Evolutionary conservation across 2,888 invertebrate species (phyloP).

Genomic region (Drosophila fungiperda): DNA sequence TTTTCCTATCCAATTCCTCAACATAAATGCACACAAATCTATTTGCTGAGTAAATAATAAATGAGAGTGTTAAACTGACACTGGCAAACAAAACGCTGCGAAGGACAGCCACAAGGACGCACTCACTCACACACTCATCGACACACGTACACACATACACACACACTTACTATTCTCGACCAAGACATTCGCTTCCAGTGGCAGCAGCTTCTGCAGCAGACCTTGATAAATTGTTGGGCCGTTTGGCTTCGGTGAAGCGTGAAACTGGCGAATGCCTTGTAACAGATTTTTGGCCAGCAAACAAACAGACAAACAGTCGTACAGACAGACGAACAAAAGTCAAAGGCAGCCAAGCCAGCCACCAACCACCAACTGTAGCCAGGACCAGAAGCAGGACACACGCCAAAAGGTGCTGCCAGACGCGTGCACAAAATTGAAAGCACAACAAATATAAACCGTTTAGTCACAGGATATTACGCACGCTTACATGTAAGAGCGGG

Average conservation of each 20-base stretch:
- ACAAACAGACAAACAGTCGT: conserved; percentile 43
- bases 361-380: conserved; percentile 63
- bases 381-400: conserved; percentile 29
- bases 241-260: conserved; percentile 65
- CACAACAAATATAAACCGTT: conserved; percentile 85
- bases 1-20: conserved; percentile 14
- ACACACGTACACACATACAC: neutral
- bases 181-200: conserved; percentile 72
- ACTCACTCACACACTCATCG: neutral
- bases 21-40: conserved; percentile 42
- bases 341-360: conserved; percentile 70
- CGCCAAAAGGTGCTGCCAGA: conserved; percentile 53
- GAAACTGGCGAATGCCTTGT: conserved; percentile 74
- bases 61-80: conserved; percentile 73
- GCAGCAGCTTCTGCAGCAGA: conserved; percentile 37
- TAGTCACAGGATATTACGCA: conserved; percentile 86
- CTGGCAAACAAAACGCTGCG: conserved; percentile 59
- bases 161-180: conserved; percentile 16
- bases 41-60: conserved; percentile 64
- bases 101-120: conserved; percentile 65
- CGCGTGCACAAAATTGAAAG: conserved; percentile 83
- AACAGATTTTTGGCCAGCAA: conserved; percentile 76
- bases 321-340: conserved; percentile 51
- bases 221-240: conserved; percentile 81
- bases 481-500: conserved; percentile 75